A percentile compares a stretch with the other conserved stretches of the same genome.
Evolutionary conservation across 2,888 invertebrate genomes (phyloP).

Genomic region (Ligdia adustata): DNA sequence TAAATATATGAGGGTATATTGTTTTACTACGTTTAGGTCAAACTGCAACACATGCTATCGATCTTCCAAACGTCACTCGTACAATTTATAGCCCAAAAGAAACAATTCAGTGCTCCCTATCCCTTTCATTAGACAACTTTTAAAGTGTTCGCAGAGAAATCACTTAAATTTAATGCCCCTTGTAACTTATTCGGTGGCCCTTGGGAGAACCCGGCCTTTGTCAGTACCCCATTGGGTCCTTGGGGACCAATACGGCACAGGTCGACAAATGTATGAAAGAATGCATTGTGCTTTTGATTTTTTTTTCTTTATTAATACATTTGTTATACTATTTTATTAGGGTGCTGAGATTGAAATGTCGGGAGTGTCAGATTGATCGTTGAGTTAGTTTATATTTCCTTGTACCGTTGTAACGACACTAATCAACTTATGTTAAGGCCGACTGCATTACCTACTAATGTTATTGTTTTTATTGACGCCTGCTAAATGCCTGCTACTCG

Average conservation of each 20-base stretch:
- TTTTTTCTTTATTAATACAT: slow-evolving; percentile 18
- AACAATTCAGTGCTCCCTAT: slow-evolving; percentile 26
- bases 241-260: slow-evolving; percentile 30
- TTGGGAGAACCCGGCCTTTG: slow-evolving; percentile 61
- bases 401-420: background rate
- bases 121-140: slow-evolving; percentile 50
- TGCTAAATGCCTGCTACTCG: too few species aligned
- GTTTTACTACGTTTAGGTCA: too few species aligned
- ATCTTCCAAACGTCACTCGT: background rate
- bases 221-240: slow-evolving; percentile 44
- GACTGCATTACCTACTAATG: too few species aligned
- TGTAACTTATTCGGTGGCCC: slow-evolving; percentile 66
- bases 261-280: slow-evolving; percentile 38
- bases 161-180: slow-evolving; percentile 77
- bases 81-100: slow-evolving; percentile 24
- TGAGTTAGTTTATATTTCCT: slow-evolving; percentile 4
- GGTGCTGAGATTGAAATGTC: slow-evolving; percentile 32
- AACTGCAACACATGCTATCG: background rate
- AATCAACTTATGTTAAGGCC: too few species aligned
- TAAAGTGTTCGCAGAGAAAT: slow-evolving; percentile 67
- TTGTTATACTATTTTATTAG: slow-evolving; percentile 21
- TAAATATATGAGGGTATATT: too few species aligned
- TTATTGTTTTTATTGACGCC: too few species aligned
- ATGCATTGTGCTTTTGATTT: slow-evolving; percentile 32
- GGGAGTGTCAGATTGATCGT: slow-evolving; percentile 27